A percentile compares a stretch with the other conserved stretches of the same genome.
Conservation (phyloP, 2,888 invertebrate species). For the Drosophila silvestris region DNA sequence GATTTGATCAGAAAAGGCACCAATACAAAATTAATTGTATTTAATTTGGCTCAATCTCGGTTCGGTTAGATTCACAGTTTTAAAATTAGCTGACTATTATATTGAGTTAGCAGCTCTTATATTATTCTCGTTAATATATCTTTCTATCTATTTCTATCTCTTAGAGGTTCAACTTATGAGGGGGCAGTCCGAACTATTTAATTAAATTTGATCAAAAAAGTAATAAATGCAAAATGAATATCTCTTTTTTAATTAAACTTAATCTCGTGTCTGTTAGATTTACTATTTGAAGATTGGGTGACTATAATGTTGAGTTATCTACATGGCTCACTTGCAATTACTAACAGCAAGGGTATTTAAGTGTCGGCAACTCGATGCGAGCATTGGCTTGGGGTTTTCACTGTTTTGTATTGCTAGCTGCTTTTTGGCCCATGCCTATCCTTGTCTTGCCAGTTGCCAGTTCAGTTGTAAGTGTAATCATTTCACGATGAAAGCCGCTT, state of each 20-base stretch:
- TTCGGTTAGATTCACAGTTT: not conserved
- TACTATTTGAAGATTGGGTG: not conserved
- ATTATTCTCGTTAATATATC: not conserved
- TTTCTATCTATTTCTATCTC: not conserved
- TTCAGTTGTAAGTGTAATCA: constrained; percentile 79
- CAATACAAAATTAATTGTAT: not conserved
- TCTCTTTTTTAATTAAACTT: not conserved
- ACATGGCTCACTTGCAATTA: not conserved
- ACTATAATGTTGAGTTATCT: too few species aligned
- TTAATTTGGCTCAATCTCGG: not conserved
- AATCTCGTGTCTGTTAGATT: not conserved
- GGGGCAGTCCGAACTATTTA: not conserved
- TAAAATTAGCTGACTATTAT: not conserved
- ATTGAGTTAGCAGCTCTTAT: not conserved
- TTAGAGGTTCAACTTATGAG: not conserved
- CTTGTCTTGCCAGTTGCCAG: constrained; percentile 61
- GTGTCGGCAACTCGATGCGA: not conserved
- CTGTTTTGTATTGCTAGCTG: not conserved
- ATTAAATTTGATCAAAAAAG: not conserved
- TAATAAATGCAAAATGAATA: not conserved
- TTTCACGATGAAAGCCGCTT: constrained; percentile 79
- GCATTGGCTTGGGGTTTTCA: not conserved
- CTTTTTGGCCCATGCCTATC: constrained; percentile 4
- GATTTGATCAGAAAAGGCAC: not conserved
- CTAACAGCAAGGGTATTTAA: constrained; percentile 15